phyloP scores from a whole-genome alignment of 2,797 vertebrate species.

The Centropyge bicolor region DNA sequence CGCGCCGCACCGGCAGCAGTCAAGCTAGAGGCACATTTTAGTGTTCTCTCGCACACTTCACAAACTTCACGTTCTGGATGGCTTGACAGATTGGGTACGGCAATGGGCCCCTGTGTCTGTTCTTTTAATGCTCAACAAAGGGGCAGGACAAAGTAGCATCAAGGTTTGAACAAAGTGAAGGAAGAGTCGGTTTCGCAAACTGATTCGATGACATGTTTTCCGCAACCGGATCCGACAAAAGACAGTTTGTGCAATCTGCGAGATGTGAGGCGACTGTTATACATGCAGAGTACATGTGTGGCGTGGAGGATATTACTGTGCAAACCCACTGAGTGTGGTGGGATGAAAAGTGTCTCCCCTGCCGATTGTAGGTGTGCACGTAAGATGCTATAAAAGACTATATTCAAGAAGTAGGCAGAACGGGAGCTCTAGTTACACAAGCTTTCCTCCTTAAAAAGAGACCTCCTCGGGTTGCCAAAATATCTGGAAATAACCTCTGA shows the following conservation, averaged over 20 bases:
- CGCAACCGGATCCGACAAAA: conserved; percentile 57
- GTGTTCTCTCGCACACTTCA: conserved; percentile 69
- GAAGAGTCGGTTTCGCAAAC: conserved; percentile 42
- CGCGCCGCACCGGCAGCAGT: conserved; percentile 55
- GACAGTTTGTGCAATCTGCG: conserved; percentile 36
- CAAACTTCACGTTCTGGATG: conserved; percentile 68
- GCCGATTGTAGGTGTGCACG: conserved; percentile 53
- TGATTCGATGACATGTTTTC: conserved; percentile 63
- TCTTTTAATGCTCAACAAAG: conserved; percentile 73
- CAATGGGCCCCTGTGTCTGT: conserved; percentile 62
- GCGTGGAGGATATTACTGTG: conserved; percentile 27
- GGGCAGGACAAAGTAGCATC: conserved; percentile 60
- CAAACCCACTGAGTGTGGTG: conserved; percentile 26
- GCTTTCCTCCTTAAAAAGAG: conserved; percentile 20
- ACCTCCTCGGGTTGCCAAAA: conserved; percentile 37
- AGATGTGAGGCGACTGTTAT: conserved; percentile 38
- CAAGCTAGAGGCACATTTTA: conserved; percentile 65
- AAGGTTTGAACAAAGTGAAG: conserved; percentile 62
- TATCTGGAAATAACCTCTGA: conserved; percentile 48
- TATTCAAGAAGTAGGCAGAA: conserved; percentile 32
- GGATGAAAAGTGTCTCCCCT: conserved; percentile 40
- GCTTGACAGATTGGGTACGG: conserved; percentile 85
- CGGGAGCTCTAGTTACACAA: conserved; percentile 32
- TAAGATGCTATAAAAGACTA: conserved; percentile 46
- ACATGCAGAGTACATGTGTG: conserved; percentile 28